These are phyloP conservation scores for Noctua janthina DNA, from an alignment of 2,888 invertebrate species.

Conservation along the genomic window DNA sequence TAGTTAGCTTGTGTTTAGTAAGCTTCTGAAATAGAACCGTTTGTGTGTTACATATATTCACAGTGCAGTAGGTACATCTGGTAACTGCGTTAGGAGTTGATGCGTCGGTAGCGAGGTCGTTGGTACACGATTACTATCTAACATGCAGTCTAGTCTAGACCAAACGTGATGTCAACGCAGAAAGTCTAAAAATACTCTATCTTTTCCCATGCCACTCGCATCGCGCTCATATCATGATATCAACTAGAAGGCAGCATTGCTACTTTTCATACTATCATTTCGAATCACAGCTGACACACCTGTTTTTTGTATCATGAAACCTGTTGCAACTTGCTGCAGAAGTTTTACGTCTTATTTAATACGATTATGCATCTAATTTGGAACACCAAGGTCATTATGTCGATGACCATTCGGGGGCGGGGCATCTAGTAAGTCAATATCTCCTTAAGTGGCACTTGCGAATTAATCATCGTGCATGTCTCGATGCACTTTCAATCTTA, in stretches of 20 bases:
- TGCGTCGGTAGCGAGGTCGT: slow-evolving; percentile 72
- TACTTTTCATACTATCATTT: slow-evolving; percentile 68
- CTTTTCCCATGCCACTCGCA: slow-evolving; percentile 70
- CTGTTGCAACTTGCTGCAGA: slow-evolving; percentile 84
- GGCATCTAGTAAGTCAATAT: slow-evolving; percentile 82
- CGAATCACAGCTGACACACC: slow-evolving; percentile 78
- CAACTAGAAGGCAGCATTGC: slow-evolving; percentile 40
- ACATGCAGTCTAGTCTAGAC: slow-evolving; percentile 72
- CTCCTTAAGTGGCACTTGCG: slow-evolving; percentile 83
- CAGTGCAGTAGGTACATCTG: slow-evolving; percentile 67
- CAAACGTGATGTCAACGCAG: slow-evolving; percentile 71
- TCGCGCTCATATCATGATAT: slow-evolving; percentile 61
- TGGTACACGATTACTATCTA: slow-evolving; percentile 71
- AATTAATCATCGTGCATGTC: slow-evolving; percentile 84
- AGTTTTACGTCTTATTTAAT: slow-evolving; percentile 80
- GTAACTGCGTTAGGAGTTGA: slow-evolving; percentile 67
- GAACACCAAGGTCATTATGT: slow-evolving; percentile 79
- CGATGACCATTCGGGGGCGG: slow-evolving; percentile 81
- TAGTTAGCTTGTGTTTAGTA: not conserved
- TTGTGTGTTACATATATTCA: slow-evolving; percentile 50
- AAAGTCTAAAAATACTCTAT: slow-evolving; percentile 67
- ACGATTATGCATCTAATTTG: slow-evolving; percentile 81
- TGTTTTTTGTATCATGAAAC: slow-evolving; percentile 77
- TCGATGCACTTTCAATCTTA: slow-evolving; percentile 87
- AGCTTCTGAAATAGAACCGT: slow-evolving; percentile 21